A percentile compares a stretch with the other conserved stretches of the same genome.
phyloP scores from a whole-genome alignment of 92 coral and sea anemone genomes.

The Phymanthus crucifer region DNA sequence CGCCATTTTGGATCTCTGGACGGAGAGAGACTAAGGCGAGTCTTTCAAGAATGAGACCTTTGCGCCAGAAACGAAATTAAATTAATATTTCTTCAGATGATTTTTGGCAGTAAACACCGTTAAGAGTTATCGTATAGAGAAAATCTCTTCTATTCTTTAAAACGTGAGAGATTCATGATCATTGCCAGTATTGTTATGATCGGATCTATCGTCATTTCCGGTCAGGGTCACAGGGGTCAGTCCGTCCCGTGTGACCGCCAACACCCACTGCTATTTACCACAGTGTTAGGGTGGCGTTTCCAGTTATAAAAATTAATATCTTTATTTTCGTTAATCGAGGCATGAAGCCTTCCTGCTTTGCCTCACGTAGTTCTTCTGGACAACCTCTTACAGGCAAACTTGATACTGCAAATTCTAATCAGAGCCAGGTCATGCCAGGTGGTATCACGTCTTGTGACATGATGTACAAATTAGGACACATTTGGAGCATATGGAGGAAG shows the following conservation, averaged over 20 bases:
- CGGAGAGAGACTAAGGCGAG: conserved; percentile 9
- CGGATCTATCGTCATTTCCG: neutral
- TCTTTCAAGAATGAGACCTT: neutral
- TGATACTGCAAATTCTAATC: no score
- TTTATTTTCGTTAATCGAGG: neutral
- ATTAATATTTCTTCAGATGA: neutral
- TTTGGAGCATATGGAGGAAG: no score
- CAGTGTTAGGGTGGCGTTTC: neutral
- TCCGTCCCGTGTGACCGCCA: neutral
- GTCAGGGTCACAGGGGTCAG: neutral
- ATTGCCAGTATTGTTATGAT: neutral
- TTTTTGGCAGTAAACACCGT: neutral
- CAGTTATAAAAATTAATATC: neutral
- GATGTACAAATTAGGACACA: no score
- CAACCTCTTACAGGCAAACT: neutral
- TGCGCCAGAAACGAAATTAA: neutral
- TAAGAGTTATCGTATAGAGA: neutral
- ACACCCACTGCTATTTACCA: neutral
- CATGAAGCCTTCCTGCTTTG: neutral
- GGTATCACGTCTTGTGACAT: no score
- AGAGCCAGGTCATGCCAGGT: no score
- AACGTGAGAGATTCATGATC: neutral
- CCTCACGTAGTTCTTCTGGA: neutral
- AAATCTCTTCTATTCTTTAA: neutral
- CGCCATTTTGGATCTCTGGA: conserved; percentile 37